A percentile compares a stretch with the other conserved stretches of the same genome.
Conservation (phyloP, 2,113 vertebrate genomes). For the Tricholaema leucomelas region DNA sequence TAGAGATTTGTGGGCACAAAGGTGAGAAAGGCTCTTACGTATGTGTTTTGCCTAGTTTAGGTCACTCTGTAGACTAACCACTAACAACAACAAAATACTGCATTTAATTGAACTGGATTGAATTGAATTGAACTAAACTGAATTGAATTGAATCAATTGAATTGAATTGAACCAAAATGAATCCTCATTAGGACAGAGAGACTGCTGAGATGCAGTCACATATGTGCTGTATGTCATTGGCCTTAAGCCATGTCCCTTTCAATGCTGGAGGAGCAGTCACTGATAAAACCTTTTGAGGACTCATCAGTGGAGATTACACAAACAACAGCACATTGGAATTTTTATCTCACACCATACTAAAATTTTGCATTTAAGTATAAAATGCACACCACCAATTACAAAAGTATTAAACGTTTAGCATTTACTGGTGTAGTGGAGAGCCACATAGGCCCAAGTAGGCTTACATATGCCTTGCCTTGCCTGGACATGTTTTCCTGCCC, state of each 20-base stretch:
- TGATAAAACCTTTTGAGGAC: neutral
- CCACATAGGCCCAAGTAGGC: too few species aligned
- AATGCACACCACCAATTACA: neutral
- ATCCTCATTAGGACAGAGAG: neutral
- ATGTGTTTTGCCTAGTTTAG: neutral
- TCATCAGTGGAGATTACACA: neutral
- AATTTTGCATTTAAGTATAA: neutral
- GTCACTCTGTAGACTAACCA: neutral
- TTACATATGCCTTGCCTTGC: too few species aligned
- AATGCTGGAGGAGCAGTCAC: neutral
- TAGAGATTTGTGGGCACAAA: neutral
- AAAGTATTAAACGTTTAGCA: neutral
- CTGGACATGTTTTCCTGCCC: too few species aligned
- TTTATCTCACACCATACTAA: neutral
- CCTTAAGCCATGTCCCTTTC: neutral
- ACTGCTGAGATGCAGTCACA: neutral
- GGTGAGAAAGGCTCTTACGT: neutral
- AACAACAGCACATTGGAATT: neutral
- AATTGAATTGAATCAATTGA: neutral
- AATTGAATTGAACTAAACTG: neutral
- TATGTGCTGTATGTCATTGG: neutral
- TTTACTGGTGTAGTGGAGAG: too few species aligned
- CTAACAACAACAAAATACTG: neutral
- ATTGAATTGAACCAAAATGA: neutral
- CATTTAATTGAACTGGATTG: neutral